Evolutionary conservation across 2,113 vertebrate species (phyloP).

Genomic region (Empidonax alnorum): DNA sequence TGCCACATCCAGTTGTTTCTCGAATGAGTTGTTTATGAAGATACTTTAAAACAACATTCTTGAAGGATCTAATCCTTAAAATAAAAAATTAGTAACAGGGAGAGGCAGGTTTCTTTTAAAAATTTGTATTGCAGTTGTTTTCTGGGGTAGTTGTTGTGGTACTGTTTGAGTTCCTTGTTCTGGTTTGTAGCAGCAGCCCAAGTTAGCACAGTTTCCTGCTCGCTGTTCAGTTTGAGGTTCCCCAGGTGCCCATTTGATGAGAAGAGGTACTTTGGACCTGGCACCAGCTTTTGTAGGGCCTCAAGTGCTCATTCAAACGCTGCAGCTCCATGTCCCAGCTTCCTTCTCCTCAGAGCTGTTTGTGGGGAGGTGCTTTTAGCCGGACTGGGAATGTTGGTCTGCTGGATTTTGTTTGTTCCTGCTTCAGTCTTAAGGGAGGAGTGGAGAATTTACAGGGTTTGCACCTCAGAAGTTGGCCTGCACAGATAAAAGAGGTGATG

Average conservation of each 20-base stretch:
- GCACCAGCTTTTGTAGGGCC: neutral
- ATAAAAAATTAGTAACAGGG: neutral
- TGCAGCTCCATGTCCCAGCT: neutral
- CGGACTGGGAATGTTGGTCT: neutral
- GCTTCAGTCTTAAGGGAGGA: neutral
- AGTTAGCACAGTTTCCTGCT: neutral
- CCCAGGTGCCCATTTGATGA: neutral
- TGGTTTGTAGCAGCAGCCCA: neutral
- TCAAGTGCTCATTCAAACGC: rapidly evolving
- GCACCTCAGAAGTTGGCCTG: neutral
- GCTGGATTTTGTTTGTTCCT: neutral
- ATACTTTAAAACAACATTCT: neutral
- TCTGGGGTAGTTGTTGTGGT: rapidly evolving
- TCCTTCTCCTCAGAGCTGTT: neutral
- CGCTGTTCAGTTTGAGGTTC: neutral
- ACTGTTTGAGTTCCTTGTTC: neutral
- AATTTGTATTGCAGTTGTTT: rapidly evolving
- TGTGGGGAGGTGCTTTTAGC: neutral
- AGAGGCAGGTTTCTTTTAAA: neutral
- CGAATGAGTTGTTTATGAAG: neutral
- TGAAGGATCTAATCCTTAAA: neutral
- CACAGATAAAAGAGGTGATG: neutral
- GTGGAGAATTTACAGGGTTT: neutral
- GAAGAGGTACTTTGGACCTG: neutral
- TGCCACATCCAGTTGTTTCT: neutral